Evolutionary conservation across 2,797 vertebrate genomes (phyloP).

Genomic region (Myotis myotis): DNA sequence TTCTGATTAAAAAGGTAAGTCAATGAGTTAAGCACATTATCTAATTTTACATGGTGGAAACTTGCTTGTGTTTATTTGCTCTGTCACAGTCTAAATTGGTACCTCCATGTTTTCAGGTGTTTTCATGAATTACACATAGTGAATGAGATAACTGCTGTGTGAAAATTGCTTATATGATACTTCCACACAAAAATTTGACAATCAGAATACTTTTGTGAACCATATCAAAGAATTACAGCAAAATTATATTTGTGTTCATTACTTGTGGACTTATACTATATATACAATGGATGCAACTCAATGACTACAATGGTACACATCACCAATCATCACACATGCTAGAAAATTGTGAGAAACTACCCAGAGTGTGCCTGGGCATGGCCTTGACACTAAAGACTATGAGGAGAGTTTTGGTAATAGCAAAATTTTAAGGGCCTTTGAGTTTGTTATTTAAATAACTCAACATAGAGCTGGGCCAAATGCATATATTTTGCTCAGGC

Average conservation of each 20-base stretch:
- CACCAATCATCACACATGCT: background rate
- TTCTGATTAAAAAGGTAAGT: conserved; percentile 12
- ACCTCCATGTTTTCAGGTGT: background rate
- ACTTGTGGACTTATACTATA: background rate
- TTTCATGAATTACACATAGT: background rate
- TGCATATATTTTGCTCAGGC: background rate
- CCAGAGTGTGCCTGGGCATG: fast-evolving
- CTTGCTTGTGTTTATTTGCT: background rate
- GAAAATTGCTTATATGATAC: background rate
- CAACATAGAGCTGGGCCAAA: background rate
- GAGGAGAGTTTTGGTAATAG: background rate
- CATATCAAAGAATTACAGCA: background rate
- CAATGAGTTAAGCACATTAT: conserved; percentile 15
- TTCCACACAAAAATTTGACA: background rate
- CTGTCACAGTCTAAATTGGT: background rate
- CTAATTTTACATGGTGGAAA: background rate
- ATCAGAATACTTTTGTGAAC: background rate
- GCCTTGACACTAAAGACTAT: background rate
- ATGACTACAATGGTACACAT: background rate
- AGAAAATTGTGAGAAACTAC: background rate
- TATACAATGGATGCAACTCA: background rate
- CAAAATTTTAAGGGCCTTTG: background rate
- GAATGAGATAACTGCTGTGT: background rate
- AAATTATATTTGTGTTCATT: background rate
- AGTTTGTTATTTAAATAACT: background rate